A percentile compares a stretch with the other conserved stretches of the same genome.
phyloP scores from a whole-genome alignment of 1,140 invertebrate genomes.

The Stenopsyche tienmushanensis region DNA sequence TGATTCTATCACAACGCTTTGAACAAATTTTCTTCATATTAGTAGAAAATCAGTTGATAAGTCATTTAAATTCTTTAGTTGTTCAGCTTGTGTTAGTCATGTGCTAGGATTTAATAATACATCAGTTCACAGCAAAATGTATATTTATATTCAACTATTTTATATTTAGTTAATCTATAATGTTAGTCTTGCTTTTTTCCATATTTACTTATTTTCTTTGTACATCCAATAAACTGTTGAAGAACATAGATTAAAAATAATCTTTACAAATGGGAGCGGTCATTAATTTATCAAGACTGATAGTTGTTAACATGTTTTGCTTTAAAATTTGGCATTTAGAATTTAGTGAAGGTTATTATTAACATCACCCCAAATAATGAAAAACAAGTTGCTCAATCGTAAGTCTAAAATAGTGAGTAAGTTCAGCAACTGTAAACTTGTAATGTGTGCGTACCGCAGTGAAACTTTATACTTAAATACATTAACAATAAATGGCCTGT shows the following conservation, averaged over 20 bases:
- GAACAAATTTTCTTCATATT: no score
- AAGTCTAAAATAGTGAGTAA: slow-evolving; percentile 34
- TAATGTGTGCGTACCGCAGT: slow-evolving; percentile 11
- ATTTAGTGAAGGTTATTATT: slow-evolving; percentile 36
- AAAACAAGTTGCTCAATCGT: slow-evolving; percentile 39
- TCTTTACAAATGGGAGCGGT: slow-evolving; percentile 43
- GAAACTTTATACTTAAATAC: no score
- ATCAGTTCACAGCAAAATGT: no score
- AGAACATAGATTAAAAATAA: slow-evolving; percentile 20
- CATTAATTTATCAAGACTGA: slow-evolving; percentile 60
- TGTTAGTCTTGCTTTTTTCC: no score
- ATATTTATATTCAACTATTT: no score
- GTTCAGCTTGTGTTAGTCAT: no score
- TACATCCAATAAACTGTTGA: slow-evolving; percentile 26
- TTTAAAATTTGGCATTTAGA: slow-evolving; percentile 45
- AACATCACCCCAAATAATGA: slow-evolving; percentile 36
- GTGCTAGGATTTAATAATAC: no score
- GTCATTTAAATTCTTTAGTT: no score
- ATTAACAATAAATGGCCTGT: no score
- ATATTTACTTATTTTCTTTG: background rate
- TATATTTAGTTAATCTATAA: no score
- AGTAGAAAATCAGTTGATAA: no score
- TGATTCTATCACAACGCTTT: no score
- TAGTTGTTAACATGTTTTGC: slow-evolving; percentile 58
- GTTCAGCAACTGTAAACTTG: slow-evolving; percentile 23